Percentiles rank a stretch among this genome's conserved stretches.
Conservation (phyloP, 2,888 invertebrate species). For the Cylindroiulus punctatus region DNA sequence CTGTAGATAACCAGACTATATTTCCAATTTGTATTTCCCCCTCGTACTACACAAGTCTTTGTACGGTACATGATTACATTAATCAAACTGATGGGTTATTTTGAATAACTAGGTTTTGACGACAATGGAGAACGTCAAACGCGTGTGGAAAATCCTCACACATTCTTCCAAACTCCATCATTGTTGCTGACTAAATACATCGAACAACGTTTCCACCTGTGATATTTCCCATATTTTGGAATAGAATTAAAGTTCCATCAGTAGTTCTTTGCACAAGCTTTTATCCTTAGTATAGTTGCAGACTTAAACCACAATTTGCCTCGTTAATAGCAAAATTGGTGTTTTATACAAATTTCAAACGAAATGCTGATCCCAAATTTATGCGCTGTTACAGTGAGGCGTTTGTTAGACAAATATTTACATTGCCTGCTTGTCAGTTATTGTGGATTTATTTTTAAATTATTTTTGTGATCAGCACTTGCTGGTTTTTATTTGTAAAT, state of each 20-base stretch:
- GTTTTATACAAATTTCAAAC: background rate
- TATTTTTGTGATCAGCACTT: background rate
- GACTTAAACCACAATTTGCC: background rate
- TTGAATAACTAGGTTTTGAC: background rate
- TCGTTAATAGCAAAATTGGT: background rate
- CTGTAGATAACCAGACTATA: no score
- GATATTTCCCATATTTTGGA: background rate
- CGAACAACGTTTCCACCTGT: slow-evolving; percentile 52
- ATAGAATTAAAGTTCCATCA: background rate
- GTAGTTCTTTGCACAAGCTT: background rate
- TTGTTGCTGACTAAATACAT: slow-evolving; percentile 55
- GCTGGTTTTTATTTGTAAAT: slow-evolving; percentile 12
- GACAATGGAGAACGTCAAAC: slow-evolving; percentile 51
- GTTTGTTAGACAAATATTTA: background rate
- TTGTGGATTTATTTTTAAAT: background rate
- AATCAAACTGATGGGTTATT: background rate
- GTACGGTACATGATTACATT: background rate
- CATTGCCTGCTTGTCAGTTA: background rate
- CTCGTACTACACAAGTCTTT: no score
- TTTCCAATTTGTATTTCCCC: no score
- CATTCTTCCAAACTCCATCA: slow-evolving; percentile 55
- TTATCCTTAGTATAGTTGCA: background rate
- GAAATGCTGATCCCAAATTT: background rate
- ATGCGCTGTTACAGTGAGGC: background rate
- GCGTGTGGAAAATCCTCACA: slow-evolving; percentile 55